Base-by-base conservation (phyloP, 2,797 vertebrate species). In the Diceros bicornis region DNA sequence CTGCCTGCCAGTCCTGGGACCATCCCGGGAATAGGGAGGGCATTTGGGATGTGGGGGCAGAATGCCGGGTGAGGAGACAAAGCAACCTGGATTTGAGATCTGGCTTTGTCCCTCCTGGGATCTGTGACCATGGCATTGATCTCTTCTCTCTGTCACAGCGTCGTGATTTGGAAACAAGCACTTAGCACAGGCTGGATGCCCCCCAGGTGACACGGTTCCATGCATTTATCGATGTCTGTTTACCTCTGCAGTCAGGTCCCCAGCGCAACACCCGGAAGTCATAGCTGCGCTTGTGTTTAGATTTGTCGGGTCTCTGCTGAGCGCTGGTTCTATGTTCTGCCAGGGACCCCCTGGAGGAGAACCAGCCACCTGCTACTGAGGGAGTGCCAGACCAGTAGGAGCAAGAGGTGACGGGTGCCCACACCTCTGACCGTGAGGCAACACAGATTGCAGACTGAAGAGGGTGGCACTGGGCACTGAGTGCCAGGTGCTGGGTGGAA, bases 171-270 rank as follows among this genome's bases (percentile, higher is more conserved):
- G 68, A 81, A 34, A 55, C 0, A n/a, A 5, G 21, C 20, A 4
- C 75, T 17, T 1, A 37, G 29, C 7, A 0, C 16, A 4, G 18
- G 72, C 27, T 6, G 0, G 10, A n/a, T 13, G 27, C 41, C 4
- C 52, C 17, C 1, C 1, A 0, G 29, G 52, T 25, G 68, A n/a
- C 16, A 14, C 2, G 10, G 59, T 34, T 7, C 2, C 1, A 0
- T 4, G 55, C 6, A 0, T 7, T 17, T 4, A 2, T 8, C 11
- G 10, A 4, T 27, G 62, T 5, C 3, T 44, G 1, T 64, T 91
- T 47, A 16, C 64, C 64, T 91, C 78, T 34, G 57, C 4, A 2
- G 23, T 27, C 6, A 0, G 83, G 8, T 5, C 10, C 77, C 44
- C 18, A 5, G 64, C 1, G 20, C 34, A 16, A 21, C 0, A 3